phyloP scores from a whole-genome alignment of 2,113 vertebrate species.

The Etheostoma cragini region DNA sequence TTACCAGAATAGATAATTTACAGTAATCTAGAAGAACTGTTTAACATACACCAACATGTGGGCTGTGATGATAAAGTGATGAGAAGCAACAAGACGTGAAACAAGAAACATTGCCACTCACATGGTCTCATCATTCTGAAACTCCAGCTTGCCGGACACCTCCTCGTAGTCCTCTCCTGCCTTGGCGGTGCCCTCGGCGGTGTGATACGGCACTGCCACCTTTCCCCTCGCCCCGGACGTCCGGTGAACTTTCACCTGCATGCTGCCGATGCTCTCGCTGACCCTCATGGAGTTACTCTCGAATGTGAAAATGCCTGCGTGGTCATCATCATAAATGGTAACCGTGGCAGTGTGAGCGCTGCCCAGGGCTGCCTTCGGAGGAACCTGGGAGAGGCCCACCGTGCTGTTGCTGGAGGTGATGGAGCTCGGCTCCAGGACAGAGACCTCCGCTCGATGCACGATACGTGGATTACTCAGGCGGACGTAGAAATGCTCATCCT shows the following conservation, averaged over 20 bases:
- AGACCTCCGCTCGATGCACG: constrained; percentile 78
- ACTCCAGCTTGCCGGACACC: constrained; percentile 87
- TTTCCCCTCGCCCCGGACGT: constrained; percentile 88
- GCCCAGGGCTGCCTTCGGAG: constrained; percentile 84
- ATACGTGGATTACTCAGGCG: constrained; percentile 87
- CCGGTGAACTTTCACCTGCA: constrained; percentile 88
- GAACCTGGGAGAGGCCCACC: constrained; percentile 67
- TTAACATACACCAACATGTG: constrained; percentile 48
- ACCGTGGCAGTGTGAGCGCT: constrained; percentile 83
- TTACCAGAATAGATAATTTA: constrained; percentile 54
- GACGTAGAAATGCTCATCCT: constrained; percentile 90
- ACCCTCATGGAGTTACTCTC: constrained; percentile 82
- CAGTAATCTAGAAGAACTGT: constrained; percentile 57
- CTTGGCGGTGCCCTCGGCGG: constrained; percentile 85
- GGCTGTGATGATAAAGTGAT: constrained; percentile 58
- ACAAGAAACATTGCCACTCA: constrained; percentile 73
- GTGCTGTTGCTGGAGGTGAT: constrained; percentile 81
- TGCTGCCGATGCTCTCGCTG: constrained; percentile 88
- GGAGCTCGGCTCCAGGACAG: constrained; percentile 80
- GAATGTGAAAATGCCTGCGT: constrained; percentile 89
- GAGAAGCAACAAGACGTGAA: constrained; percentile 29
- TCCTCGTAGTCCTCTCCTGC: constrained; percentile 89
- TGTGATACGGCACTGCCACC: constrained; percentile 88
- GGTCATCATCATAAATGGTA: constrained; percentile 91
- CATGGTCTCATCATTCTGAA: constrained; percentile 90